phyloP scores from a whole-genome alignment of 2,888 invertebrate species.

The Pristionchus maxplancki region DNA sequence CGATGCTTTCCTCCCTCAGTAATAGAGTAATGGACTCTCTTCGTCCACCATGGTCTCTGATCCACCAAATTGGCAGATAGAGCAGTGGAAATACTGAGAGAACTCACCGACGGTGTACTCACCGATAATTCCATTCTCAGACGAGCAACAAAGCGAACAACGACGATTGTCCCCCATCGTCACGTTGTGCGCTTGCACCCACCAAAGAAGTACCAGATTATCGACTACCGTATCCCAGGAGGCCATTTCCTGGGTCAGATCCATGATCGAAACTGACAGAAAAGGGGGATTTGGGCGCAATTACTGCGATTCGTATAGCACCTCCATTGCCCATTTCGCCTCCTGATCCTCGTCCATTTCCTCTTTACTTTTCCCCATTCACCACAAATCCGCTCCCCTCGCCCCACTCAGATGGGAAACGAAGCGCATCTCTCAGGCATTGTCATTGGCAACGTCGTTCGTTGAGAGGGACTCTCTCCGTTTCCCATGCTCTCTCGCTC shows the following conservation, averaged over 20 bases:
- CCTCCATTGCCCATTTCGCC: not conserved
- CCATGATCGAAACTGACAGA: not conserved
- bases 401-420: not conserved
- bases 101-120: not conserved
- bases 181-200: not conserved
- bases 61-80: not conserved
- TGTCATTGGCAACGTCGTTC: conserved; percentile 7
- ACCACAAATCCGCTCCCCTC: not conserved
- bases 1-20: not conserved
- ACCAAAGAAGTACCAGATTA: not conserved
- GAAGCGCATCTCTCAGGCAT: not conserved
- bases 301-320: not conserved
- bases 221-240: not conserved
- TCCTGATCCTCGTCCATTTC: conserved; percentile 12
- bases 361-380: not conserved
- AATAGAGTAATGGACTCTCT: not conserved
- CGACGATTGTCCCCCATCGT: not conserved
- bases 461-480: not conserved
- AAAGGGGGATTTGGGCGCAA: not conserved
- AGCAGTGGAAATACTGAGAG: not conserved
- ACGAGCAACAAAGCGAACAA: conserved; percentile 5
- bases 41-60: not conserved
- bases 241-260: not conserved
- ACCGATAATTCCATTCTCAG: not conserved
- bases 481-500: not conserved